Evolutionary conservation across 2,113 vertebrate species (phyloP).

Genomic region (Tenebrosternarchus preto): DNA sequence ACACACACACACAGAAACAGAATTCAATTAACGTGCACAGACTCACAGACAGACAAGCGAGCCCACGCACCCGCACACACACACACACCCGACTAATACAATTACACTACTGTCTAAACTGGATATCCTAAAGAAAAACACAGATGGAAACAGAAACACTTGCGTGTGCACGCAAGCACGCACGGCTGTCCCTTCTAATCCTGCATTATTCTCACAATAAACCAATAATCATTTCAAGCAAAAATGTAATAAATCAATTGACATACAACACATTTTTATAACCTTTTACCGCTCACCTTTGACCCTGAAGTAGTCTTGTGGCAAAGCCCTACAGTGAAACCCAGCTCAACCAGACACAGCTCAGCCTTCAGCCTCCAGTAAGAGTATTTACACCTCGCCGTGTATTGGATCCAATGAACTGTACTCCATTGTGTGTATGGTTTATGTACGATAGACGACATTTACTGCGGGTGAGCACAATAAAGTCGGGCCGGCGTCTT

Average conservation of each 20-base stretch:
- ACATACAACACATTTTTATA: conserved; percentile 3
- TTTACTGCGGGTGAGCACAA: conserved; percentile 5
- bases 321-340: conserved; percentile 1
- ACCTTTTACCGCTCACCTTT: conserved; percentile 33
- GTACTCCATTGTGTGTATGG: conserved; percentile 18
- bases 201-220: neutral
- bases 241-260: neutral
- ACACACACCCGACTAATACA: conserved; percentile 12
- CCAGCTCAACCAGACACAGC: neutral
- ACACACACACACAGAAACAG: conserved; percentile 18
- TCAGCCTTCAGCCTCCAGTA: neutral
- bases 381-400: neutral
- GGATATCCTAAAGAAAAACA: neutral
- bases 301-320: neutral
- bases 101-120: conserved; percentile 32
- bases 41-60: conserved; percentile 19
- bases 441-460: neutral
- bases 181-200: neutral
- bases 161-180: neutral
- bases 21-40: conserved; percentile 36
- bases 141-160: neutral
- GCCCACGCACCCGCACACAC: conserved; percentile 31
- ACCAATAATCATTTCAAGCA: neutral
- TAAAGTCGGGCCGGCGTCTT: neutral
- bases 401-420: neutral